Base-by-base conservation (phyloP, 2,113 vertebrate species). In the Actenoides lindsayi region DNA sequence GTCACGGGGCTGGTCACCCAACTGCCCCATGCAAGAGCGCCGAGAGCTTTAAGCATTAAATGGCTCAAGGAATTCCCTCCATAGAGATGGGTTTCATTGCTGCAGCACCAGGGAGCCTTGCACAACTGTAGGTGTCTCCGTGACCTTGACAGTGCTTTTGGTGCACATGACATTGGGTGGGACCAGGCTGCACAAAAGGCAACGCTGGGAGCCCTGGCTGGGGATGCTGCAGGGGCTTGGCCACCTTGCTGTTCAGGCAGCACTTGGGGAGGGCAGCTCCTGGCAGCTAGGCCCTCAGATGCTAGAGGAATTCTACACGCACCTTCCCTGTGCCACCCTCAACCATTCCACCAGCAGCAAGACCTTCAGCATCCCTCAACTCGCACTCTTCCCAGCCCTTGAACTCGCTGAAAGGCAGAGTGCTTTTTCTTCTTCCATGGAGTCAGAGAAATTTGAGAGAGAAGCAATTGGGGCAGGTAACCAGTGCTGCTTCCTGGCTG, bases 21-120 rank as follows among this genome's bases (percentile, higher is more conserved):
- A 21, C 6, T 1, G 2, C 11, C 9, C 51, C 5, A 1, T 2
- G 1, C 0, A 11, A 74, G 46, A 53, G 65, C 46, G 31, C 1
- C 2, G 0, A 62, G 31, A n/a, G 67, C 50, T 2, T 18, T 6
- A 33, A 33, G 37, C 3, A 0, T 35, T 4, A 10, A 30, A 11
- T 1, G 44, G 10, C 33, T 63, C 4, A 1, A 83, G 39, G 25
- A 25, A 5, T 6, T 60, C 59, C 23, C 44, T 69, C 50, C 5
- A 12, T 25, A 46, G 60, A 0, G 0, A 57, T 4, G 8, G 16
- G 10, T 30, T 50, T 57, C 51, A 65, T 5, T 30, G 15, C 46
- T 28, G 37, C 21, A 42, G 60, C 64, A 39, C 8, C 54, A 39
- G 10, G 50, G 56, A 85, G 46, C 41, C 51, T 44, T 8, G 67